Evolutionary conservation across 2,113 vertebrate genomes (phyloP).

Genomic region (Columba janthina): DNA sequence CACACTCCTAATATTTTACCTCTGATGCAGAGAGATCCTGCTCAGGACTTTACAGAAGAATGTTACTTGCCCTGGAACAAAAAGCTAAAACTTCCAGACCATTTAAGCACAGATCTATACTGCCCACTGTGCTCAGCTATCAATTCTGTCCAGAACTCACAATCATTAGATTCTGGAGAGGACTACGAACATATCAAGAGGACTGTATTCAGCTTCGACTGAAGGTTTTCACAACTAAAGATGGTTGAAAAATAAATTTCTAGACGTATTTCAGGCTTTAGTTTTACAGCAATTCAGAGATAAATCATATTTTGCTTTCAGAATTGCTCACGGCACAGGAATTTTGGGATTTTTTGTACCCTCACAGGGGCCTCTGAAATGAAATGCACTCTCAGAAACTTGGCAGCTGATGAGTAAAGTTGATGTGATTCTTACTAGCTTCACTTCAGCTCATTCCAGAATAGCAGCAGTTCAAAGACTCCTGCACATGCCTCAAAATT

Average conservation of each 20-base stretch:
- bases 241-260: neutral
- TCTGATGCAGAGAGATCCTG: neutral
- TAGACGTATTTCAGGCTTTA: neutral
- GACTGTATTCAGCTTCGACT: neutral
- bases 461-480: neutral
- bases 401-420: neutral
- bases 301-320: neutral
- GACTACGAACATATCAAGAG: neutral
- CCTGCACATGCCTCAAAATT: neutral
- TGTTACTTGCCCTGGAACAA: neutral
- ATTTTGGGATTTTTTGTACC: neutral
- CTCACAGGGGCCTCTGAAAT: neutral
- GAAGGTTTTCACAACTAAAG: neutral
- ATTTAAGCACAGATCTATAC: neutral
- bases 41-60: neutral
- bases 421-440: neutral
- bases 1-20: neutral
- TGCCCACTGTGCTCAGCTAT: neutral
- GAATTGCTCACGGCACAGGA: neutral
- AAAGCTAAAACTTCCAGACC: neutral
- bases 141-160: neutral
- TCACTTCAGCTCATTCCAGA: neutral
- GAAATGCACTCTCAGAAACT: neutral
- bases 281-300: neutral
- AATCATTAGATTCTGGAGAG: neutral